Evolutionary conservation across 2,888 invertebrate genomes (phyloP), one percentile per base, ranked within the genome.

Genomic region (Polia nebulosa): DNA sequence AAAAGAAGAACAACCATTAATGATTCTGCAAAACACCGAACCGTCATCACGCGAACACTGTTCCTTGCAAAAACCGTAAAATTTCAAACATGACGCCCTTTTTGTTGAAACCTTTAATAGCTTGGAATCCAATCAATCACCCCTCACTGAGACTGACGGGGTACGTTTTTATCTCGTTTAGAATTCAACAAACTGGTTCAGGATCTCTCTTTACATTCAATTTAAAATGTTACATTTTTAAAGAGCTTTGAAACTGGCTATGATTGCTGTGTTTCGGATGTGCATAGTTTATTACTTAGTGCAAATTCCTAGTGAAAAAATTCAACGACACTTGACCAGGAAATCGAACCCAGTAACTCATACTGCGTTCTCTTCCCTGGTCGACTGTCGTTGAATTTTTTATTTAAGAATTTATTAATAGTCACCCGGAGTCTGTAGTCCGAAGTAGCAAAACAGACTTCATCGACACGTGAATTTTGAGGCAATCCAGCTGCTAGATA

Each of bases 51-150:
- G 59, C 36, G 29, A 67, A 59, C 58, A 66, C 67, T 45, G 45
- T 57, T 65, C 53, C 51, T 69, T 44, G 52, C 27, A 55, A 62
- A 74, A 77, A 58, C 67, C 60, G 70, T 72, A 80, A 70, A 76
- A 76, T 79, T 79, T 69, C 32, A 63, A 72, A 76, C 80, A 69
- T 34, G 41, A 41, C 59, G 52, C 44, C 64, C 67, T 82, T 83
- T 84, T 80, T 72, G 80, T 76, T 82, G 41, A 62, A 73, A 74
- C 73, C 71, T 69, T 59, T 75, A 74, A 80, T 74, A 82, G 58
- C 68, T 66, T 39, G 53, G 25, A 53, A 64, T 63, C 52, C 78
- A 60, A 84, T 84, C 85, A 84, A 84, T 84, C 84, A 84, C 78
- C 64, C 64, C 67, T 71, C 2, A 56, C 85, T 76, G 81, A 62